Conservation (phyloP, 2,797 vertebrate genomes). For the Schizothorax lantsangensis region DNA sequence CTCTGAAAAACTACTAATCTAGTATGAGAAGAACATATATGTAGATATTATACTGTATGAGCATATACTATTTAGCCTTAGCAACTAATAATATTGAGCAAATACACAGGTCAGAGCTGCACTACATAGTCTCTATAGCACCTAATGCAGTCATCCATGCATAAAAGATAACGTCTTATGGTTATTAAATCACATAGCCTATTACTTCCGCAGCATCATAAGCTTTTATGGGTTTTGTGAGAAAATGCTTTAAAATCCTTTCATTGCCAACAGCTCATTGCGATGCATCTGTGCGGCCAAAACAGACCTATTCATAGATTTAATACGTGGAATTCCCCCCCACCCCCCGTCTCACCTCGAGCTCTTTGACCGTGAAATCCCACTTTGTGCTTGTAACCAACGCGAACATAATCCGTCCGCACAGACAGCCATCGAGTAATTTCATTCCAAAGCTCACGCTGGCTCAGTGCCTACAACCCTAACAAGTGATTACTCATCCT, state of each 20-base stretch:
- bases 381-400: slow-evolving; percentile 39
- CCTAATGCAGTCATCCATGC: background rate
- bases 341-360: slow-evolving; percentile 18
- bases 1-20: background rate
- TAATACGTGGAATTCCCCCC: slow-evolving; percentile 1
- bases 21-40: background rate
- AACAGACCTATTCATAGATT: slow-evolving; percentile 45
- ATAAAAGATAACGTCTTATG: slow-evolving; percentile 1
- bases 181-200: slow-evolving; percentile 32
- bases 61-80: background rate
- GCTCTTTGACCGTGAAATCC: slow-evolving; percentile 45
- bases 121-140: background rate
- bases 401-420: slow-evolving; percentile 44
- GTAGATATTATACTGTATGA: background rate
- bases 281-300: slow-evolving; percentile 32
- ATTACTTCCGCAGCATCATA: background rate
- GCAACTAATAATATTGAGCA: background rate
- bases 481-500: slow-evolving; percentile 52
- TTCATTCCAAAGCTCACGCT: slow-evolving; percentile 56
- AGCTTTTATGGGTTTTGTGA: slow-evolving; percentile 43
- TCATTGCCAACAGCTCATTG: slow-evolving; percentile 5
- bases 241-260: slow-evolving; percentile 43
- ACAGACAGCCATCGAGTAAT: slow-evolving; percentile 59
- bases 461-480: slow-evolving; percentile 48
- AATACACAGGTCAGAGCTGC: slow-evolving; percentile 14